Conservation (phyloP, 1,140 invertebrate genomes). For the Cydia strobilella region DNA sequence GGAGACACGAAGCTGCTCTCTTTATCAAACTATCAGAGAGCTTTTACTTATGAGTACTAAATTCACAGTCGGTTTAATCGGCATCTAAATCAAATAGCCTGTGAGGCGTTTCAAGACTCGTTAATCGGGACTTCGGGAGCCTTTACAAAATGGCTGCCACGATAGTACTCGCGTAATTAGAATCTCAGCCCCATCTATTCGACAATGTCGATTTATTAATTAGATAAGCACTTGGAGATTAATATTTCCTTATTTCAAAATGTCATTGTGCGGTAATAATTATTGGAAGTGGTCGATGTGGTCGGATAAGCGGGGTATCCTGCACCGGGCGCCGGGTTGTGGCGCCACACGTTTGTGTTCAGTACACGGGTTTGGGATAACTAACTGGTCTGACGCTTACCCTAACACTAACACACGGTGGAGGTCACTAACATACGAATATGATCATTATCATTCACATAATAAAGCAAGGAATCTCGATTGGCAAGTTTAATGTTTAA, state of each 20-base stretch:
- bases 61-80: conserved; percentile 47
- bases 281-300: conserved; percentile 53
- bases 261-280: conserved; percentile 48
- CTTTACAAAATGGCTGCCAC: conserved; percentile 53
- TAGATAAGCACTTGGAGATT: conserved; percentile 56
- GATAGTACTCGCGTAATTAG: conserved; percentile 59
- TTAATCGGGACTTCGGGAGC: conserved; percentile 46
- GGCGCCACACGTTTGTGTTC: conserved; percentile 56
- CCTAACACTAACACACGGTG: conserved; percentile 48
- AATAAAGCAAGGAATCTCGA: neutral
- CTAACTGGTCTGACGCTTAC: conserved; percentile 40
- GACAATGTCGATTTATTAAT: conserved; percentile 64
- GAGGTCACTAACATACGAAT: conserved; percentile 40
- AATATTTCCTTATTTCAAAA: conserved; percentile 56
- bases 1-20: conserved; percentile 14
- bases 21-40: conserved; percentile 34
- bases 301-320: conserved; percentile 67
- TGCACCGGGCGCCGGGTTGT: conserved; percentile 57
- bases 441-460: conserved; percentile 4
- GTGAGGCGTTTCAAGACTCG: conserved; percentile 41
- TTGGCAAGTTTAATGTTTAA: neutral
- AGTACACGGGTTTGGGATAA: conserved; percentile 43
- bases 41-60: conserved; percentile 49
- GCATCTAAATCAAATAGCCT: conserved; percentile 50
- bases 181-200: conserved; percentile 60